Evolutionary conservation across 2,113 vertebrate species (phyloP).

Genomic region (Crocuta crocuta): DNA sequence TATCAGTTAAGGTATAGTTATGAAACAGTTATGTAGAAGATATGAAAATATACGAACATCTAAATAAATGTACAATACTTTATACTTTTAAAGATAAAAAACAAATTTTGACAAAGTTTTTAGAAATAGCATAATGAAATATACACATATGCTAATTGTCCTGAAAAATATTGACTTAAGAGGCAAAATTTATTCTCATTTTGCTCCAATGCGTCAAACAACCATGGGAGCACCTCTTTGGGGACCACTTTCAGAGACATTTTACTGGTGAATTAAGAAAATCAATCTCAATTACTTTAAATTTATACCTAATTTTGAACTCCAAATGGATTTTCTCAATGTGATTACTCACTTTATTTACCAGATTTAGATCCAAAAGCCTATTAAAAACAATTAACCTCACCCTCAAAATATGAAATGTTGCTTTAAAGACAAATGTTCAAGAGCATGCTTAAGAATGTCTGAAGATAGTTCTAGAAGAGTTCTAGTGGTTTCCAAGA

Average conservation of each 20-base stretch:
- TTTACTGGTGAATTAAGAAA: conserved; percentile 66
- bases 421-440: background rate
- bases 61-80: background rate
- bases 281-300: conserved; percentile 72
- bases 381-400: conserved; percentile 47
- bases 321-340: conserved; percentile 55
- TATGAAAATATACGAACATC: background rate
- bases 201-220: background rate
- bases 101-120: background rate
- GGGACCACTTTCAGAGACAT: conserved; percentile 43
- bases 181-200: background rate
- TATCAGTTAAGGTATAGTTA: background rate
- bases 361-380: background rate
- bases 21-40: background rate
- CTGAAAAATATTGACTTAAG: background rate
- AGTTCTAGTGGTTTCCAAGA: background rate
- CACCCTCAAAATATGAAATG: background rate
- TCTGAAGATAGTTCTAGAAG: background rate
- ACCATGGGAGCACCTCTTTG: background rate
- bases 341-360: conserved; percentile 45
- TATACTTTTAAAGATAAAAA: background rate
- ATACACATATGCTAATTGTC: background rate
- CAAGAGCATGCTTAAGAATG: background rate
- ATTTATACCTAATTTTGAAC: conserved; percentile 69
- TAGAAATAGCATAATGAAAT: background rate